Base-by-base conservation (phyloP, 2,113 vertebrate species). In the Conger conger region DNA sequence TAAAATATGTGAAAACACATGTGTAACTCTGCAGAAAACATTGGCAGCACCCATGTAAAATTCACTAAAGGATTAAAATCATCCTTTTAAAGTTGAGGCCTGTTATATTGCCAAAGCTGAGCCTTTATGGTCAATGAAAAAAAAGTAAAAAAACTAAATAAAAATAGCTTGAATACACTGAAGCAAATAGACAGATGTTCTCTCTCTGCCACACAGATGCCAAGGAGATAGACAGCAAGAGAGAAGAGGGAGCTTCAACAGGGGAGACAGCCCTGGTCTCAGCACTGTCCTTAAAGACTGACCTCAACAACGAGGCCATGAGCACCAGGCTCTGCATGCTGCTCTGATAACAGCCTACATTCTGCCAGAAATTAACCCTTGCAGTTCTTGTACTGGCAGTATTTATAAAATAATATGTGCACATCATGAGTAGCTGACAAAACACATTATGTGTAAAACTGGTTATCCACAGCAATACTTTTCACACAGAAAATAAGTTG, bases 281-380 rank as follows among this genome's bases (percentile, higher is more conserved):
- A 36, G 7, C 33, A 2, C 37, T 40, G 0, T 54, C 76, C 37
- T 30, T 33, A 60, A 45, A 76, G 36, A 20, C 33, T 79, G 36
- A 50, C 20, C 36, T 80, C 30, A 63, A 36, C 36, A 40, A 20
- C 73, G 81, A 86, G 16, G 38, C 37, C 18, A 37, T 79, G 36
- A 83, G 57, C 57, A 79, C 85, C 57, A 86, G 77, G 42, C 82
- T 86, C 30, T 86, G 85, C 37, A 17, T 4, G 20, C 38, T 86
- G 30, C 40, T 86, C 18, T 86, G 83, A 15, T 15, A 18, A 54
- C 54, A 23, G 1, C 4, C 30, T 30, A 23, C 23, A 81, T 35
- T n/a, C 30, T 79, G 23, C 30, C 83, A 35, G 50, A 2, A 20
- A 45, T 30, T 15, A 50, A 27, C n/a, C 11, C 33, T 37, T 45